Evolutionary conservation across 1,140 invertebrate species (phyloP).

Genomic region (Trachymyrmex cornetzi): DNA sequence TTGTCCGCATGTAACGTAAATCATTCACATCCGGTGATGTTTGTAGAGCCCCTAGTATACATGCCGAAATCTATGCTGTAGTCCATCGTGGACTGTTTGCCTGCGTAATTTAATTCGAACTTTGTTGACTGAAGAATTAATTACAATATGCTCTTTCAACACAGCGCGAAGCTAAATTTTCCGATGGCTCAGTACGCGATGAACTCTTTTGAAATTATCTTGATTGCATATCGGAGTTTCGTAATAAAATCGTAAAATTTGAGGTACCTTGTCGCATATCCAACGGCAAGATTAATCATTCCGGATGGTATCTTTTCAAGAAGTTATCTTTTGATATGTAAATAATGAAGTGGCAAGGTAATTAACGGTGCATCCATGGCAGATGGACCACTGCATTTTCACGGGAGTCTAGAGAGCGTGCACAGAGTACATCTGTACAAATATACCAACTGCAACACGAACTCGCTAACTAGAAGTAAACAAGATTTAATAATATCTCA

Average conservation of each 20-base stretch:
- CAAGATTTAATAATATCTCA: constrained; percentile 83
- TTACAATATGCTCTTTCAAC: neutral
- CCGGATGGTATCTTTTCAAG: neutral
- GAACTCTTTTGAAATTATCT: neutral
- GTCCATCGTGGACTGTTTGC: neutral
- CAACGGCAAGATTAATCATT: constrained; percentile 8
- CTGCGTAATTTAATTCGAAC: constrained; percentile 16
- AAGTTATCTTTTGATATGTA: constrained; percentile 21
- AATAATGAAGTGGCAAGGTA: constrained; percentile 5
- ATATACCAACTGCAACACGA: constrained; percentile 14
- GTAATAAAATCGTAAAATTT: neutral
- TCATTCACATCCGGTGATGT: constrained; percentile 20
- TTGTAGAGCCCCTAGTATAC: neutral
- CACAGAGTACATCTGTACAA: constrained; percentile 41
- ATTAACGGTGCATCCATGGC: constrained; percentile 20
- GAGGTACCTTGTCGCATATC: neutral
- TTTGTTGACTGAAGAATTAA: constrained; percentile 24
- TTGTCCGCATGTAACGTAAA: constrained; percentile 8
- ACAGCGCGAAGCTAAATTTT: neutral
- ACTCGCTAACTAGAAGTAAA: constrained; percentile 52
- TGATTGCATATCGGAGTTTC: neutral
- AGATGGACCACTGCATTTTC: constrained; percentile 34
- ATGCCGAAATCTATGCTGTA: neutral
- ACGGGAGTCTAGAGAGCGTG: neutral
- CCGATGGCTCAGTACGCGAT: neutral